A percentile compares a stretch with the other conserved stretches of the same genome.
Conservation (phyloP, 2,113 vertebrate genomes). For the Mesocricetus auratus region DNA sequence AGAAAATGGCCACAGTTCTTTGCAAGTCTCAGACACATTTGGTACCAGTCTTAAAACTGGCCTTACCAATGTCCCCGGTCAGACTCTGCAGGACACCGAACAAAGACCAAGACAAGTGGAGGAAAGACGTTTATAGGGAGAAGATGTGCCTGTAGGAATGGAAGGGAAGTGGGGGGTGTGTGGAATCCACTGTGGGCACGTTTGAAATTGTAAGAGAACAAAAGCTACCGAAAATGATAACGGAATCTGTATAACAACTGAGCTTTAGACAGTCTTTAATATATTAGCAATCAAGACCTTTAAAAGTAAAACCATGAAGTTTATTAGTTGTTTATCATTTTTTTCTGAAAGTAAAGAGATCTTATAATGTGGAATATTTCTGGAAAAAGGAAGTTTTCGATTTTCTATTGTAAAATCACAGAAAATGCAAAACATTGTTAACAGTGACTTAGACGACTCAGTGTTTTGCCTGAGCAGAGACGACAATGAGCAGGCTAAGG, state of each 20-base stretch:
- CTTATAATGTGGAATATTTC: slow-evolving; percentile 50
- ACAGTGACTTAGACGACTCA: slow-evolving; percentile 24
- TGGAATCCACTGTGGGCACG: neutral
- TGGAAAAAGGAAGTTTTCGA: neutral
- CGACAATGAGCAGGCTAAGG: neutral
- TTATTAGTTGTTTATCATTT: neutral
- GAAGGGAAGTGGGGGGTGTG: too few species aligned
- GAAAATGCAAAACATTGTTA: slow-evolving; percentile 8
- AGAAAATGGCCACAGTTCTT: neutral
- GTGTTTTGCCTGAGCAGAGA: slow-evolving; percentile 37
- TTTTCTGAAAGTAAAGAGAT: neutral
- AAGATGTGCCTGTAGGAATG: too few species aligned
- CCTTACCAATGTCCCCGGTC: neutral
- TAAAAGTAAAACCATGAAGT: neutral
- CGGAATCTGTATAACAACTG: neutral
- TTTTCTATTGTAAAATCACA: neutral
- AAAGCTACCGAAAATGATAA: neutral
- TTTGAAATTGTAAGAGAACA: neutral
- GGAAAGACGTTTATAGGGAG: neutral
- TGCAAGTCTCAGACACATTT: neutral
- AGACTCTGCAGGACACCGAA: neutral
- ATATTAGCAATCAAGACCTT: slow-evolving; percentile 30
- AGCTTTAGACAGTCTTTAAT: neutral
- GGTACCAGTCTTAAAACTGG: neutral
- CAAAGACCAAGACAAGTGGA: neutral